Base-by-base conservation (phyloP, 2,888 invertebrate genomes). In the Ormyrus pomaceus region DNA sequence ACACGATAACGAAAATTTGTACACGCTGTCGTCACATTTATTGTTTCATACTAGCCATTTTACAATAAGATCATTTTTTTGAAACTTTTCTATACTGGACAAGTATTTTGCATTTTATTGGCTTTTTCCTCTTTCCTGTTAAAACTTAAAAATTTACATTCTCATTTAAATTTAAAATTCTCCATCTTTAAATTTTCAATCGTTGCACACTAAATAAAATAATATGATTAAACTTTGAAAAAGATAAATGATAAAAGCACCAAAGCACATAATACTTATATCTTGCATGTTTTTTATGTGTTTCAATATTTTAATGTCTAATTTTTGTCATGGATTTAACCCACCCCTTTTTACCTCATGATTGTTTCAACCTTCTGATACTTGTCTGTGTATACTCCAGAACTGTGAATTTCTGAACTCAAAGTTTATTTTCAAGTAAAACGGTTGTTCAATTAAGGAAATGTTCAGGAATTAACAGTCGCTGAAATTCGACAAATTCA, bases 71-170 rank as follows among this genome's bases (percentile, higher is more conserved):
- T 55, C 8, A 46, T 59, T 48, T 45, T 48, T 48, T 61, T 45
- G 45, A 73, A 61, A 55, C 50, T 34, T 34, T 11, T 45, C 5
- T 72, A 64, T 76, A 77, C 58, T 76, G 62, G 64, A 72, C 72
- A 80, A 80, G 72, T 77, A 72, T 64, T 72, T 68, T 69, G 19
- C 50, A 68, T 68, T 59, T 62, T 70, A 68, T 77, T 56, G 53
- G 34, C 65, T 46, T 80, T 70, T 62, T 64, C 48, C 8, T 77
- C 19, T 72, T 69, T 66, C 55, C 7, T 61, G 19, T 80, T 53
- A 61, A 71, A 45, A 59, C 74, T 73, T 58, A 34, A 51, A 3
- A 6, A 50, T 66, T 59, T 70, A 50, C 34, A 1, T 66, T 45
- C 58, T 75, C 7, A 69, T 69, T 53, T 46, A 3, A 68, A 61